A percentile compares a stretch with the other conserved stretches of the same genome.
Evolutionary conservation across 2,113 vertebrate species (phyloP).

Genomic region (Oryctolagus cuniculus): mOryCun1.1 NC_091445.1:2604001-2604500

Average conservation of each 20-base stretch:
- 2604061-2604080: background rate
- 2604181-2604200: conserved; percentile 51
- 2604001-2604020: conserved; percentile 60
- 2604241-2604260: conserved; percentile 27
- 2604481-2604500: background rate
- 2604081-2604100: background rate
- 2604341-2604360: conserved; percentile 16
- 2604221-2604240: conserved; percentile 42
- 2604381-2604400: conserved; percentile 46
- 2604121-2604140: conserved; percentile 52
- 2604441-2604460: background rate
- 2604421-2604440: conserved; percentile 28
- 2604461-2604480: conserved; percentile 23
- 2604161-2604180: conserved; percentile 53
- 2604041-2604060: conserved; percentile 75
- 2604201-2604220: conserved; percentile 41
- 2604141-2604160: background rate
- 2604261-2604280: conserved; percentile 5
- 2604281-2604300: background rate
- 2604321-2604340: background rate
- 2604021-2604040: conserved; percentile 25
- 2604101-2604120: background rate
- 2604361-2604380: background rate
- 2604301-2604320: background rate
- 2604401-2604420: background rate